Conservation (phyloP, 2,113 vertebrate species). For the Eleginops maclovinus region DNA sequence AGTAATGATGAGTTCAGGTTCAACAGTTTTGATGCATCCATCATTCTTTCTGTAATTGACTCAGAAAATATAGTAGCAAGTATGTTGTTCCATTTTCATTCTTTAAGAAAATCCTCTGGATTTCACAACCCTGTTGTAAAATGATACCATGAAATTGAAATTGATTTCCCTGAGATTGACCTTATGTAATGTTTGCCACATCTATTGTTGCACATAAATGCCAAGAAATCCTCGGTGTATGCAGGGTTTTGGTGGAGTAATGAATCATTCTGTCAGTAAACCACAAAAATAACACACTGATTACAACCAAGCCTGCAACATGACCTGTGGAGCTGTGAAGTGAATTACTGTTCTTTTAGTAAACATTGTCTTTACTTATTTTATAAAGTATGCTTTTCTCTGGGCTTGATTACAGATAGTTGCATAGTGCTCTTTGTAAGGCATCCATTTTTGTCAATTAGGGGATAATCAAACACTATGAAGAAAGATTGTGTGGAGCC, state of each 20-base stretch:
- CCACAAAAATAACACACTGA: constrained; percentile 34
- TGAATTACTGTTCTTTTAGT: neutral
- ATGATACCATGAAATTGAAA: neutral
- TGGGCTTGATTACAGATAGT: constrained; percentile 33
- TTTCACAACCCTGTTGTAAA: neutral
- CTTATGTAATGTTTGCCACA: constrained; percentile 2
- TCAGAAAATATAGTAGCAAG: neutral
- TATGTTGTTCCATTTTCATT: neutral
- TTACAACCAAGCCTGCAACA: constrained; percentile 22
- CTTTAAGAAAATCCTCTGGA: neutral
- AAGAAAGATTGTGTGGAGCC: constrained; percentile 34
- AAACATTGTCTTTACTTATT: neutral
- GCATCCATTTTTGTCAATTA: constrained; percentile 46
- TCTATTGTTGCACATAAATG: constrained; percentile 16
- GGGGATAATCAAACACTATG: constrained; percentile 41
- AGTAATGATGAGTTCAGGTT: neutral
- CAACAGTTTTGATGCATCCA: neutral
- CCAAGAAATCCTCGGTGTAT: constrained; percentile 5
- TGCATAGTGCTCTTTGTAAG: constrained; percentile 29
- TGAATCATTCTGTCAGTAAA: constrained; percentile 5
- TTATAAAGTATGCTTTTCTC: constrained; percentile 34
- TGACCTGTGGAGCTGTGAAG: constrained; percentile 5
- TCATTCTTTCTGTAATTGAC: neutral
- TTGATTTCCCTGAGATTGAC: neutral
- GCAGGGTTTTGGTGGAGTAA: neutral